These are phyloP conservation scores for Ctena decussata DNA, from an alignment of 2,888 invertebrate species.

Conservation along the genomic window DNA sequence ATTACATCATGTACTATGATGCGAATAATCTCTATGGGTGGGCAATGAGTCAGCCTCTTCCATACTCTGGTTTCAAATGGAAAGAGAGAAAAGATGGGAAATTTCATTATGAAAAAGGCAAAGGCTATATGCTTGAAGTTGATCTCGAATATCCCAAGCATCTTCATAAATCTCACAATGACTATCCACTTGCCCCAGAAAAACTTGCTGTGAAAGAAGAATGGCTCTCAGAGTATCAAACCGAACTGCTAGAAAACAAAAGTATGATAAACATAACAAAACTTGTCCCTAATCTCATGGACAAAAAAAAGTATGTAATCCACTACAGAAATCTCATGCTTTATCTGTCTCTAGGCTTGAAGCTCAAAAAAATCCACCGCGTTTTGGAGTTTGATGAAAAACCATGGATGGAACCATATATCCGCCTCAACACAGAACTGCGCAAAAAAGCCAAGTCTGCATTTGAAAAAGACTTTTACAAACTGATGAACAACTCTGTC, in stretches of 20 bases:
- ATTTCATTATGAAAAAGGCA: slow-evolving; percentile 44
- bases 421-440: not conserved
- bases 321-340: not conserved
- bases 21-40: slow-evolving; percentile 58
- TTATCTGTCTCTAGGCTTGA: not conserved
- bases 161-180: slow-evolving; percentile 40
- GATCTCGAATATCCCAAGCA: slow-evolving; percentile 26
- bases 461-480: slow-evolving; percentile 82
- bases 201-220: slow-evolving; percentile 73
- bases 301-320: slow-evolving; percentile 63
- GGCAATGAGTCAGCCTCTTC: slow-evolving; percentile 68
- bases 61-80: slow-evolving; percentile 80
- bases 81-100: slow-evolving; percentile 55
- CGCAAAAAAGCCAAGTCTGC: slow-evolving; percentile 53
- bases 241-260: slow-evolving; percentile 67
- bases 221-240: slow-evolving; percentile 32
- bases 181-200: slow-evolving; percentile 47
- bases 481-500: too few species aligned
- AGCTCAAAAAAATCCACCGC: too few species aligned
- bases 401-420: not conserved
- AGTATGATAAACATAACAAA: slow-evolving; percentile 28
- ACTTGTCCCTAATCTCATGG: slow-evolving; percentile 68
- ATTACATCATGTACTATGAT: slow-evolving; percentile 46
- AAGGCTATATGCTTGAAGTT: slow-evolving; percentile 22
- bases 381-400: not conserved